phyloP scores from a whole-genome alignment of 2,113 vertebrate genomes.

The rat (Rattus norvegicus) region GRCr8 NC_086020.1:153424501-153425000 shows the following conservation, averaged over 20 bases:
- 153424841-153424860: constrained; percentile 27
- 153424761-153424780: not conserved
- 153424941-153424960: not conserved
- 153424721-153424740: not conserved
- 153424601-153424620: not conserved
- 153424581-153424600: not conserved
- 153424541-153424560: not conserved
- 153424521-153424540: not conserved
- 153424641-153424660: not conserved
- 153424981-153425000: constrained; percentile 6
- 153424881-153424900: not conserved
- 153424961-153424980: not conserved
- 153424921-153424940: not conserved
- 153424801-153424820: not conserved
- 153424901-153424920: not conserved
- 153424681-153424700: not conserved
- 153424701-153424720: not conserved
- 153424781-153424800: not conserved
- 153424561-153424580: not conserved
- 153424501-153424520: not conserved
- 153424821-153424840: not conserved
- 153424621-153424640: not conserved
- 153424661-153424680: not conserved
- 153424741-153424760: not conserved
- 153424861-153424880: not conserved